These are phyloP conservation scores for Jacana jacana DNA, from an alignment of 2,113 vertebrate genomes.

Conservation along the genomic window DNA sequence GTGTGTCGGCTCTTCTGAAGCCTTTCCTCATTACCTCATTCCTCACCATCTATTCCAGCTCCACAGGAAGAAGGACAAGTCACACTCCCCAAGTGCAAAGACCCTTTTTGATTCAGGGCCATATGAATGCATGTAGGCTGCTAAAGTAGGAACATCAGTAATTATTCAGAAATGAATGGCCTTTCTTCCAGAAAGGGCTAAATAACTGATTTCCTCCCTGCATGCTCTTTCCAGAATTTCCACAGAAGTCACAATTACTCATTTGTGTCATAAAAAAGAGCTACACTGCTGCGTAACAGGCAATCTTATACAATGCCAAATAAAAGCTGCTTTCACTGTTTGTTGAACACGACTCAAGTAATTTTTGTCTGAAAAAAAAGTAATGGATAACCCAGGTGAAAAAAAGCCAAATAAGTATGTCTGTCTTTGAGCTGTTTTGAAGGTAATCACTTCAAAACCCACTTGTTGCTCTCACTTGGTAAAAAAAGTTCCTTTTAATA, in stretches of 20 bases:
- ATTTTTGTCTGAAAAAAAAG: neutral
- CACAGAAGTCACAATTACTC: neutral
- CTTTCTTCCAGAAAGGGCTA: neutral
- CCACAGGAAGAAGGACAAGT: neutral
- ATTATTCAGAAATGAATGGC: neutral
- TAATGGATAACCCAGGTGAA: neutral
- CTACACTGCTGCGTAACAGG: neutral
- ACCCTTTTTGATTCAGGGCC: neutral
- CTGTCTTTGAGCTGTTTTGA: neutral
- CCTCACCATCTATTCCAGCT: neutral
- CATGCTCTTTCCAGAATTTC: slow-evolving; percentile 9
- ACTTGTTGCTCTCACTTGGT: neutral
- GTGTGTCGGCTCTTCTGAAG: neutral
- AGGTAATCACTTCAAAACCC: neutral
- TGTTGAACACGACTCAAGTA: neutral
- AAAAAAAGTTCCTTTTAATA: slow-evolving; percentile 32
- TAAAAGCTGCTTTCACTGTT: neutral
- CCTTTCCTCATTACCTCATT: neutral
- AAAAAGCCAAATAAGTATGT: neutral
- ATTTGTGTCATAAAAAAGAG: neutral
- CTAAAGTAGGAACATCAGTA: neutral
- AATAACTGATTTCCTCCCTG: slow-evolving; percentile 1
- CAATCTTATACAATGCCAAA: neutral
- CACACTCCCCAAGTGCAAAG: neutral
- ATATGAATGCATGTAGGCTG: neutral